phyloP scores from a whole-genome alignment of 2,797 vertebrate genomes.

The Hafferia zeledoni region DNA sequence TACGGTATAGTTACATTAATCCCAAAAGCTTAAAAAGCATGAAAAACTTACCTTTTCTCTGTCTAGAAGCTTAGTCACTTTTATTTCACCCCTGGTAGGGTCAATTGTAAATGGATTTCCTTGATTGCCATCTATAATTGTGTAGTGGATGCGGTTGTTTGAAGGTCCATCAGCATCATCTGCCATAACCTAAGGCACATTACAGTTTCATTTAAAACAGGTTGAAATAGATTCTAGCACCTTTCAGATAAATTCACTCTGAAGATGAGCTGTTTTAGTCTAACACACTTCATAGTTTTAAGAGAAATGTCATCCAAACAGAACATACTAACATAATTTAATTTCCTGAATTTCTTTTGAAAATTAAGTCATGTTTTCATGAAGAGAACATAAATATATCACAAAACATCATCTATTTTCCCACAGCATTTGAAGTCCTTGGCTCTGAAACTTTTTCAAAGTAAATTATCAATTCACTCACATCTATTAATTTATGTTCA shows the following conservation, averaged over 20 bases:
- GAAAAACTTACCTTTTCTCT: conserved; percentile 86
- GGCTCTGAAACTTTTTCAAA: background rate
- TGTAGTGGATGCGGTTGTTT: conserved; percentile 86
- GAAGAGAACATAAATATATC: background rate
- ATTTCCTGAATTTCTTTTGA: background rate
- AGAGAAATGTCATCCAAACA: conserved; percentile 26
- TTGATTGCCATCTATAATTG: conserved; percentile 91
- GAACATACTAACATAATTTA: background rate
- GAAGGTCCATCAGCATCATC: conserved; percentile 93
- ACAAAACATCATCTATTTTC: background rate
- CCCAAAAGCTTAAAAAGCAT: background rate
- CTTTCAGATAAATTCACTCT: background rate
- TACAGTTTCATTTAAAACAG: conserved; percentile 39
- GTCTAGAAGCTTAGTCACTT: conserved; percentile 91
- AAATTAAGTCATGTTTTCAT: background rate
- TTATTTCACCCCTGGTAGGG: conserved; percentile 87
- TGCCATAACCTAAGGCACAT: conserved; percentile 86
- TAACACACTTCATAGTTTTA: conserved; percentile 16
- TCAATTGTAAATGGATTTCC: conserved; percentile 94
- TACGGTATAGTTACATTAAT: background rate
- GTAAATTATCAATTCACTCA: background rate
- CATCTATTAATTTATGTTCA: background rate
- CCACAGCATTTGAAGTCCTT: background rate
- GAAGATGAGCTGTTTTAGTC: background rate
- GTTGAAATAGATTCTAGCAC: background rate